Base-by-base conservation (phyloP, 1,140 invertebrate genomes). In the Micrasema longulum region DNA sequence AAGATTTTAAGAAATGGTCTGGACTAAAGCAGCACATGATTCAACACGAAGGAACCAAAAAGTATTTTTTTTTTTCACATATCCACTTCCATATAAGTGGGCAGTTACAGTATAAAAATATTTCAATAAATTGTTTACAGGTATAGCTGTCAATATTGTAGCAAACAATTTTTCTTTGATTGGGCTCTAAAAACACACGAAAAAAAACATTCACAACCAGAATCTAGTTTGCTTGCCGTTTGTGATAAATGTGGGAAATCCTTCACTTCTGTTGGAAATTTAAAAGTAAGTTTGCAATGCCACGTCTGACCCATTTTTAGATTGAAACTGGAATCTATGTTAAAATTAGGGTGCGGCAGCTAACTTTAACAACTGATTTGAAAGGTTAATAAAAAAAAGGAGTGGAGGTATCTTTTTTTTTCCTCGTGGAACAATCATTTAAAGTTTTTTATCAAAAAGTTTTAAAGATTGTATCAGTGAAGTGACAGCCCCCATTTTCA, bases 1-100 rank as follows among this genome's bases (percentile, higher is more conserved):
- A 72, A 50, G 71, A 72, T 62, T 72, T 72, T 50, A 38, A 67
- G 38, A 72, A 72, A 48, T 72, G 71, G 71, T 72, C 71, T 5
- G 71, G 71, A 14, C 45, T 72, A 9, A 72, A 72, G 26, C 71
- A 72, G 36, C 71, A 72, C 55, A 72, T 72, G 71, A 60, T 62
- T 18, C 71, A 72, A 67, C 71, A 72, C 16, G 64, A 67, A 36
- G 71, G 71, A 45, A 36, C 36, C 18, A 72, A 72, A 62, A 53
- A 65, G 71, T 72, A 50, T 26, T 4, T 55, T 31, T 50, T 38
- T 20, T 69, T 47, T 57, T 45, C 31, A 14, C n/a, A 11, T 20
- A 48, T 14, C n/a, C 16, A 22, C 16, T 11, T 47, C 52, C 23
- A 16, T 36, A 64, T 23, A 14, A 4, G 12, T 43, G 41, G 2